Percentiles rank a stretch among this genome's conserved stretches.
Conservation (phyloP, 2,113 vertebrate genomes). For the Ondatra zibethicus region DNA sequence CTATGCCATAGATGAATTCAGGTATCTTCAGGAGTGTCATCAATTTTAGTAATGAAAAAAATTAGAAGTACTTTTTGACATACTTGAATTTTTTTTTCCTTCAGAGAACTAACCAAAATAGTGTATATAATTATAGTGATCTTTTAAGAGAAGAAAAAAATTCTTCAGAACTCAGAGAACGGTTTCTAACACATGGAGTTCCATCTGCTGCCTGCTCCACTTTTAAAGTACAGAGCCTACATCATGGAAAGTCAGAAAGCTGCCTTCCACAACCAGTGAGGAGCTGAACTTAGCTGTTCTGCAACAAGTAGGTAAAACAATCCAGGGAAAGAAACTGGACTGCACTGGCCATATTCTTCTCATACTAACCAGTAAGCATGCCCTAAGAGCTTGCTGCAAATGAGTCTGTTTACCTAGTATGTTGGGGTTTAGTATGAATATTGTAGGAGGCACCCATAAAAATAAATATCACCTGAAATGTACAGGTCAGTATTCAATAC, state of each 20-base stretch:
- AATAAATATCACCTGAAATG: not conserved
- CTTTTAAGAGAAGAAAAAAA: slow-evolving; percentile 66
- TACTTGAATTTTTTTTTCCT: slow-evolving; percentile 64
- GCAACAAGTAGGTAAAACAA: not conserved
- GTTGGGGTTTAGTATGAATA: not conserved
- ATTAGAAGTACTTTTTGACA: slow-evolving; percentile 59
- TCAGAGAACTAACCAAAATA: slow-evolving; percentile 73
- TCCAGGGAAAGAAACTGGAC: not conserved
- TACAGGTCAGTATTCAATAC: not conserved
- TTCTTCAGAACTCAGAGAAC: slow-evolving; percentile 68
- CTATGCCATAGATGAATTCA: slow-evolving; percentile 33
- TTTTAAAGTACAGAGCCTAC: slow-evolving; percentile 68
- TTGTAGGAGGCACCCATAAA: not conserved
- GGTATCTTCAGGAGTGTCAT: slow-evolving; percentile 23
- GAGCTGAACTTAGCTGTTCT: not conserved
- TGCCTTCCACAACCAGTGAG: not conserved
- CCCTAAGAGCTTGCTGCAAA: not conserved
- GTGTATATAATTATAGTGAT: slow-evolving; percentile 79
- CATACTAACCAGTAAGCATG: not conserved
- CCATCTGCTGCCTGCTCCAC: slow-evolving; percentile 79
- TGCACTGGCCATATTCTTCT: not conserved
- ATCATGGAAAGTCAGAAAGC: not conserved
- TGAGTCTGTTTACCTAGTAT: not conserved
- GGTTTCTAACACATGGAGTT: slow-evolving; percentile 76
- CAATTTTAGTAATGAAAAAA: slow-evolving; percentile 67